A percentile compares a stretch with the other conserved stretches of the same genome.
phyloP scores from a whole-genome alignment of 2,888 invertebrate species.

The Ischnura elegans region DNA sequence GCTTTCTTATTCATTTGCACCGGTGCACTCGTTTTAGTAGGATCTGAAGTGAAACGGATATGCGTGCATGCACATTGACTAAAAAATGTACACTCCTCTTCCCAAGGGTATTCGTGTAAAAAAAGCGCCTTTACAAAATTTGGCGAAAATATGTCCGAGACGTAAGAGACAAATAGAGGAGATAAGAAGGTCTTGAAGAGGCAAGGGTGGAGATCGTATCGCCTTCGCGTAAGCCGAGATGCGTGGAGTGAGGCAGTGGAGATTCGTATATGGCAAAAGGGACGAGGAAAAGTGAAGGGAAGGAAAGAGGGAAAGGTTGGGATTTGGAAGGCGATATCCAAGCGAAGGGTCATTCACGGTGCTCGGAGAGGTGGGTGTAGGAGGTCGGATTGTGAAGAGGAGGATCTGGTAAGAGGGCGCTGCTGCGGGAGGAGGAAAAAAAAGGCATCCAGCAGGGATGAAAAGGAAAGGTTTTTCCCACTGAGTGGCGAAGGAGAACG shows the following conservation, averaged over 20 bases:
- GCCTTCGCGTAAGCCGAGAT: background rate
- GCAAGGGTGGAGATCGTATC: background rate
- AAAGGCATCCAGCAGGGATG: slow-evolving; percentile 23
- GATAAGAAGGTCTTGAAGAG: background rate
- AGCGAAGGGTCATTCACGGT: slow-evolving; percentile 44
- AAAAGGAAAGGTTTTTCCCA: background rate
- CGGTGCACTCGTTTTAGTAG: too few species aligned
- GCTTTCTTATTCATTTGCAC: too few species aligned
- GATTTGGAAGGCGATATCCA: background rate
- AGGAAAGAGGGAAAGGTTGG: background rate
- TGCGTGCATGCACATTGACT: too few species aligned
- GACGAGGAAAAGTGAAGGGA: background rate
- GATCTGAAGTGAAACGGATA: too few species aligned
- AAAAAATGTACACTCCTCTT: too few species aligned
- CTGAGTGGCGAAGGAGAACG: slow-evolving; percentile 40
- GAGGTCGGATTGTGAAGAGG: background rate
- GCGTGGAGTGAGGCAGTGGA: background rate
- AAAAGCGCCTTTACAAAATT: too few species aligned
- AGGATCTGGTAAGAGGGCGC: background rate
- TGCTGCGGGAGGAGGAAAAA: background rate
- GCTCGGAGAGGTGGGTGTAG: background rate
- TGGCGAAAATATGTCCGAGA: slow-evolving; percentile 25
- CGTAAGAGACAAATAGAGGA: slow-evolving; percentile 21
- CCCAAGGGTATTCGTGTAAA: background rate
- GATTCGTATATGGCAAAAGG: background rate